Base-by-base conservation (phyloP, 2,888 invertebrate species). In the Ellobium chinense region DNA sequence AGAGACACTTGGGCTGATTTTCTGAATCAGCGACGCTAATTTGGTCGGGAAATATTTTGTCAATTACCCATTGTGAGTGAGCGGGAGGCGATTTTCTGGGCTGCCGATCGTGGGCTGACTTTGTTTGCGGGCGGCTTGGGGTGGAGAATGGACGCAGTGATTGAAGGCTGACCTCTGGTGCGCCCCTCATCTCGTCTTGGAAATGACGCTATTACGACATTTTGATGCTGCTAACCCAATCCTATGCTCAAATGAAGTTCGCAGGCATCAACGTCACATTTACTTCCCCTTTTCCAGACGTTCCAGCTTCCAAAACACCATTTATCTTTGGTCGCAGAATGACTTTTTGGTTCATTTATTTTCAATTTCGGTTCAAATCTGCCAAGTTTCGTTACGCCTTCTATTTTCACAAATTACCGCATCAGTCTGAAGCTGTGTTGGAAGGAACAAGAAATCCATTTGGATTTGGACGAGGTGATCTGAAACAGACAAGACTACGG, bases 31-130 rank as follows among this genome's bases (percentile, higher is more conserved):
- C 83, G 83, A 79, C 60, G 78, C 79, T 85, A 85, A 85, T 85
- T 85, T 84, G 81, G 82, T 85, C 84, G 84, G 82, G 84, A 85
- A 85, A 85, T 85, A 85, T 85, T 85, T 85, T 85, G 84, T 85
- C 85, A 85, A 85, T 85, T 84, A 85, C 83, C 82, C 82, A 85
- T 85, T 85, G 85, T 85, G 81, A 75, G 70, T 78, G 79, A 74
- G 39, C 77, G 76, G 73, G 83, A 46, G 79, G 81, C 82, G 82
- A 84, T 85, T 85, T 85, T 85, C 83, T 82, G 84, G 81, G 68
- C 79, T 77, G 77, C 65, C 78, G 83, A 78, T 65, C 83, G 68
- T 56, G 31, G 54, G 74, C 82, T 84, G 83, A 83, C 76, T 78
- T 78, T 82, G 79, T 85, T 85, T 85, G 81, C 81, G 75, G 72